These are phyloP conservation scores for Steatornis caripensis DNA, from an alignment of 2,113 vertebrate genomes.

Conservation along the genomic window DNA sequence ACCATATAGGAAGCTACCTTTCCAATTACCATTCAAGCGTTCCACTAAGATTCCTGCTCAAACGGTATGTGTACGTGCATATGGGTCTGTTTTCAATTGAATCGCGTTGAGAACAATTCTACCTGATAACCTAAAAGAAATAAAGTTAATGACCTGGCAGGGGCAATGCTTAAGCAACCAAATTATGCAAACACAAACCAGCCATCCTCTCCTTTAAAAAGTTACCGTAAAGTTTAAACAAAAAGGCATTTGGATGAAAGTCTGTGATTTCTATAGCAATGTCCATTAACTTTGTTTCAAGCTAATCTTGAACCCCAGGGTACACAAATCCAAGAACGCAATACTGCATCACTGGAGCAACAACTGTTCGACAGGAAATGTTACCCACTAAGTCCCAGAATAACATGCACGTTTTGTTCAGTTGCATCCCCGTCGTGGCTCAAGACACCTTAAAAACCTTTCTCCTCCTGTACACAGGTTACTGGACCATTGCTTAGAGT, in stretches of 20 bases:
- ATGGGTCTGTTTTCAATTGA: constrained; percentile 66
- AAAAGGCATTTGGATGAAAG: neutral
- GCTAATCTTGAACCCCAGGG: neutral
- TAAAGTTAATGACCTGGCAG: constrained; percentile 64
- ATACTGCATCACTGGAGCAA: neutral
- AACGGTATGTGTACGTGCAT: fast-evolving
- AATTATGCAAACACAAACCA: constrained; percentile 46
- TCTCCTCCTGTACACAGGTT: neutral
- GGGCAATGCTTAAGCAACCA: constrained; percentile 66
- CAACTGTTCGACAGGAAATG: neutral
- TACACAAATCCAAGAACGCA: neutral
- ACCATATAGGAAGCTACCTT: neutral
- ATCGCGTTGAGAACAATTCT: constrained; percentile 38
- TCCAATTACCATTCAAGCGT: neutral
- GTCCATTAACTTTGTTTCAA: neutral
- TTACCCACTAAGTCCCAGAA: neutral
- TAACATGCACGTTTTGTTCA: neutral
- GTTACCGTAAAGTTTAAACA: constrained; percentile 22
- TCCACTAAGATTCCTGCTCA: neutral
- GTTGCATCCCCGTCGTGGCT: neutral
- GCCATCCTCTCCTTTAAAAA: constrained; percentile 44
- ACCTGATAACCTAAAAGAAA: constrained; percentile 74
- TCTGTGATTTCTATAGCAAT: neutral
- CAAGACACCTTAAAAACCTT: neutral
- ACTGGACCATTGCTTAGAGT: neutral